Conservation (phyloP, 2,888 invertebrate genomes). For the Yponomeuta evonymella region DNA sequence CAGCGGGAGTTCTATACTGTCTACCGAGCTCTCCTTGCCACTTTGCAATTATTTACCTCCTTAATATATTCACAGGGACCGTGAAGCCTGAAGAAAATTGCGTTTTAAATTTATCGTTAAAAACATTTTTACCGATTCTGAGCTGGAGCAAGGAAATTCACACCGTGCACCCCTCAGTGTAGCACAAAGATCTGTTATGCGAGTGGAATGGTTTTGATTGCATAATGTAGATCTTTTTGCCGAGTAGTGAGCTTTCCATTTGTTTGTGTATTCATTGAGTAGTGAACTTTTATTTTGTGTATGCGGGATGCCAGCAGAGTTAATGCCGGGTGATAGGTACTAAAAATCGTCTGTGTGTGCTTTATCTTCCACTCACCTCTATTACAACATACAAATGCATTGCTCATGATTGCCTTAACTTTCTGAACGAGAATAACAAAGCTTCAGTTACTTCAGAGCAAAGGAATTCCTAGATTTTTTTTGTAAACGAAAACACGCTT, state of each 20-base stretch:
- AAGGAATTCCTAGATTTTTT: background rate
- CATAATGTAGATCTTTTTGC: background rate
- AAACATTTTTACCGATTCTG: constrained; percentile 9
- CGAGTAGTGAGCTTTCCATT: background rate
- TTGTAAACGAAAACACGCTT: background rate
- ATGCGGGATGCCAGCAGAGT: too few species aligned
- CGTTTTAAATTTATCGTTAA: constrained; percentile 13
- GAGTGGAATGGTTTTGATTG: background rate
- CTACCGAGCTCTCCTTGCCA: constrained; percentile 4
- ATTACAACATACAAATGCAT: background rate
- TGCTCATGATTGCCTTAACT: background rate
- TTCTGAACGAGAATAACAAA: background rate
- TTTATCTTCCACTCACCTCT: too few species aligned
- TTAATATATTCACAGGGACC: constrained; percentile 12
- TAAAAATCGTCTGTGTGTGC: too few species aligned
- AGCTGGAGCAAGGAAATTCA: background rate
- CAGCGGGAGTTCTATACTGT: background rate
- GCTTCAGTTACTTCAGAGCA: background rate
- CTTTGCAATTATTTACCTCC: constrained; percentile 12
- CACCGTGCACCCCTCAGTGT: background rate
- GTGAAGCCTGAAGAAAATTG: background rate
- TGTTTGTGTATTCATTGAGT: background rate
- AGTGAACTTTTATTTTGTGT: too few species aligned
- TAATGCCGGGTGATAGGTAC: too few species aligned
- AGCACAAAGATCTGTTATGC: background rate